Base-by-base conservation (phyloP, 2,113 vertebrate species). In the Campylomormyrus numenius region DNA sequence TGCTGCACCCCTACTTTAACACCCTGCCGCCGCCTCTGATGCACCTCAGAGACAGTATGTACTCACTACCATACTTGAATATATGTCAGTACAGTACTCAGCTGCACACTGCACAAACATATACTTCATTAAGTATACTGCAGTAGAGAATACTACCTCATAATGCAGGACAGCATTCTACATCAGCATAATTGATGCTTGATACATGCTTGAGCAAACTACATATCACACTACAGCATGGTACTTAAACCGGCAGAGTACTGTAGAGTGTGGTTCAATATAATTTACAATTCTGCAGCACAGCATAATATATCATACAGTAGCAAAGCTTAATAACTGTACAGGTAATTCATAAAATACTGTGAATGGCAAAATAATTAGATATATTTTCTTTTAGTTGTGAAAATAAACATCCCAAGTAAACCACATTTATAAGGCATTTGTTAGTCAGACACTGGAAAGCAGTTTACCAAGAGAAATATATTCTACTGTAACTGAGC, bases 1-100 rank as follows among this genome's bases (percentile, higher is more conserved):
- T 98, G 49, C 93, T 91, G 90, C 98, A 98, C 66, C 89, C 91
- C 9, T 98, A 97, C 93, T 98, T 98, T 95, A 96, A 92, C 91
- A 92, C 93, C 6, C 94, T 98, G 77, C 97, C 97, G 0, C 91
- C 96, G 89, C 95, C 96, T 89, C 91, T 98, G 89, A 95, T 96
- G 92, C 96, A 97, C 91, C 94, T 98, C 86, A 93, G 95, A 87
- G 94, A 96, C 92, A 96, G 97, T 98, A 94, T 93, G 96, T 90
- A 88, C 58, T 21, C 3, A 24, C 58, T 35, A 5, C 39, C n/a
- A 83, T 62, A 19, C 19, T 35, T 19, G 2, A 53, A 27, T 24
- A 84, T 24, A 46, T 62, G 27, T 11, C 45, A 58, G 17, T 1
- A 1, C 50, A 87, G n/a, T 8, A 42, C n/a, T 77, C 6, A 9